Evolutionary conservation across 2,797 vertebrate genomes (phyloP).

Genomic region (Myoxocephalus aenaeus): DNA sequence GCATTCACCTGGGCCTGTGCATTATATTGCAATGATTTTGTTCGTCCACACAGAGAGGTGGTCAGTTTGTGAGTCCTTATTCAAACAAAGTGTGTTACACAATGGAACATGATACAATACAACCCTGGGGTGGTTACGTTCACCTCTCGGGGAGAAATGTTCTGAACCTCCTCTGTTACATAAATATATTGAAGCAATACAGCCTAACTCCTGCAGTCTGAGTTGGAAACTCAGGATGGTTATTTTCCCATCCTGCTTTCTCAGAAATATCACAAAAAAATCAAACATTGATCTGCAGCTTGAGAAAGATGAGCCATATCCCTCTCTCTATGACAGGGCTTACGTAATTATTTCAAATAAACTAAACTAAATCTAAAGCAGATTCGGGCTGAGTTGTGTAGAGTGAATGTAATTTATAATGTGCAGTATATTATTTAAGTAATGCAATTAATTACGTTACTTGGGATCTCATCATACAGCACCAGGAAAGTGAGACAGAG

Average conservation of each 20-base stretch:
- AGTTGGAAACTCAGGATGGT: constrained; percentile 19
- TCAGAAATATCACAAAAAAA: constrained; percentile 30
- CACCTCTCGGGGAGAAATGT: constrained; percentile 48
- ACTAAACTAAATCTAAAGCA: constrained; percentile 13
- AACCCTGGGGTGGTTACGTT: constrained; percentile 26
- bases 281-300: constrained; percentile 23
- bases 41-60: neutral
- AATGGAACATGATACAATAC: constrained; percentile 41
- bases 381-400: neutral
- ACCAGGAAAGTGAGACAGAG: too few relatives aligned
- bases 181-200: constrained; percentile 39
- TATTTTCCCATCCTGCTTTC: constrained; percentile 29
- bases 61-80: neutral
- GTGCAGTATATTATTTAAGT: neutral
- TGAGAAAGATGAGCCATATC: constrained; percentile 9
- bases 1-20: neutral
- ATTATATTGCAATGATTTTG: neutral
- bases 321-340: constrained; percentile 18
- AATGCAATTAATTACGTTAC: too few relatives aligned
- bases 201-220: constrained; percentile 30
- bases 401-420: neutral
- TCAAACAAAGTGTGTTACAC: constrained; percentile 47
- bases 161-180: constrained; percentile 51
- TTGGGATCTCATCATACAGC: too few relatives aligned
- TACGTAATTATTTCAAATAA: constrained; percentile 35